Evolutionary conservation across 2,797 vertebrate species (phyloP), one percentile per base, ranked within the genome.

Genomic region (Yasuhikotakia modesta): DNA sequence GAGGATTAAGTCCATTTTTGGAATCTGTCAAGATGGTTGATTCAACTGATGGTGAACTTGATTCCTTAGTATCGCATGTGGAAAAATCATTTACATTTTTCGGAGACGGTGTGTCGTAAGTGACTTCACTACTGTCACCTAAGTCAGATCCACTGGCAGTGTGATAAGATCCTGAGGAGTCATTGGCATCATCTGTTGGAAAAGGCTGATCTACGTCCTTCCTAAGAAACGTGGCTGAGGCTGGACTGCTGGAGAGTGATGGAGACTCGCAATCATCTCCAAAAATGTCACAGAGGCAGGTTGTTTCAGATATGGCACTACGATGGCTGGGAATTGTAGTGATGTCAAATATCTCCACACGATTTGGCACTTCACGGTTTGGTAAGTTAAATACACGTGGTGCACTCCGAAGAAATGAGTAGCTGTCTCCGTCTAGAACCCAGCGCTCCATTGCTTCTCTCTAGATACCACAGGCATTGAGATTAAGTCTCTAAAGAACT

Each of bases 261-360:
- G 86, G 73, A 0, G 89, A 83, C 53, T 94, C 94, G 69, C 88
- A 70, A 70, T 94, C 92, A 85, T 93, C 93, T 79, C 91, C 93
- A 73, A 94, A 94, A 87, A 94, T 94, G 87, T 94, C 94, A 87
- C 93, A 94, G 65, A 94, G 85, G 77, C 92, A 94, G 61, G 92
- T 93, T 21, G 93, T 94, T 87, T 94, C 94, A 1, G 93, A 93
- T 83, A 94, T 94, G 74, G 82, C 87, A 19, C 79, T 89, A 63
- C 85, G 89, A 79, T 91, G 87, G 78, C 81, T 89, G 2, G 90
- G 91, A 72, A 90, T 85, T 81, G 86, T 89, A 70, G 91, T 94
- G 80, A 94, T 94, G 84, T 94, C 93, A 5, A 93, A 93, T 79
- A 94, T 91, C 90, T 94, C 93, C 72, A 94, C 87, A 85, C 84